phyloP scores from a whole-genome alignment of 2,888 invertebrate genomes.

The Rapana venosa region DNA sequence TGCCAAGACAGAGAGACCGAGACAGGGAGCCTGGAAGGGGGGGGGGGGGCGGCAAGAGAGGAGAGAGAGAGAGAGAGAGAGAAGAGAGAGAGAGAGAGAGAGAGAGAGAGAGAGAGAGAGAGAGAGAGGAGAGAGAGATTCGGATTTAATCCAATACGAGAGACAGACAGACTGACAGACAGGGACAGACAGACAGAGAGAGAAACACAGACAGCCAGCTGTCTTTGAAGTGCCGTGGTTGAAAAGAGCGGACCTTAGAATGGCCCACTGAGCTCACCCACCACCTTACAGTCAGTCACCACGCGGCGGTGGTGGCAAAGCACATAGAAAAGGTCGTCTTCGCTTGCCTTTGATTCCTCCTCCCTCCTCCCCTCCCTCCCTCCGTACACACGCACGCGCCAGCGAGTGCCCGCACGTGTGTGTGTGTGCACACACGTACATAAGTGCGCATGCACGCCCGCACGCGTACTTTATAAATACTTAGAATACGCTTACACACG shows the following conservation, averaged over 20 bases:
- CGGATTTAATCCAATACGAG: no score
- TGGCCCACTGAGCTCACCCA: no score
- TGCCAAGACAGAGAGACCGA: neutral
- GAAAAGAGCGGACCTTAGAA: neutral
- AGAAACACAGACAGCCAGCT: neutral
- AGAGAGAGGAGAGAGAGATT: no score
- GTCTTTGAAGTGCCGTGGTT: neutral
- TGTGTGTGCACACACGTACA: neutral
- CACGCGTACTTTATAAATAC: neutral
- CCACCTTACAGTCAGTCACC: neutral
- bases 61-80: slow-evolving; percentile 8
- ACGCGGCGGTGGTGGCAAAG: neutral
- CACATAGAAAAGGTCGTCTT: no score
- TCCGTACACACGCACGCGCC: neutral
- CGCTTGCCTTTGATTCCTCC: no score
- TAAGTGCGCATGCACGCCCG: neutral
- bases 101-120: neutral
- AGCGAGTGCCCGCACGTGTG: neutral
- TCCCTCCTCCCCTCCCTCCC: no score
- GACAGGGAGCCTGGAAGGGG: neutral
- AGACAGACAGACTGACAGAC: neutral
- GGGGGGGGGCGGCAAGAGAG: neutral
- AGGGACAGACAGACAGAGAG: no score
- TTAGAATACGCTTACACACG: no score
- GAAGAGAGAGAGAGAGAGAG: neutral